Base-by-base conservation (phyloP, 2,888 invertebrate species). In the Vesta saturnalis region DNA sequence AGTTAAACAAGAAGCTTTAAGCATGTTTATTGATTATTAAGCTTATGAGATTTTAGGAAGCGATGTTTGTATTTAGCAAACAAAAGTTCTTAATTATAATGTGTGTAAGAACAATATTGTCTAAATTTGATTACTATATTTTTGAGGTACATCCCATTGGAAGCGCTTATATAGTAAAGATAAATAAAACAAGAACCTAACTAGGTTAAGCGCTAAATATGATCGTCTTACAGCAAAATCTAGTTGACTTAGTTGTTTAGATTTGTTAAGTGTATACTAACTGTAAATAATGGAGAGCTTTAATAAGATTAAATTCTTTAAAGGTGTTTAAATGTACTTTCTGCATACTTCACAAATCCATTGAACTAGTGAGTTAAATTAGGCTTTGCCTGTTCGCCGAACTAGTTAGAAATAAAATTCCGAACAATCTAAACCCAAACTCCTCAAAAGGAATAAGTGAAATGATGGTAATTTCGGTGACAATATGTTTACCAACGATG, bases 401-500 rank as follows among this genome's bases (percentile, higher is more conserved):
- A 66, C 66, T 57, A 61, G 54, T 61, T 66, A 35, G 43, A 56
- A 60, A 66, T 66, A 66, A 66, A 66, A 66, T 55, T 15, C 35
- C 39, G 58, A 66, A 57, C 62, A 67, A 64, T 64, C 64, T 56
- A 23, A 60, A 52, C 54, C 21, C 35, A 58, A 63, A 59, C 54
- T 52, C 30, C 61, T 67, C 61, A 70, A 67, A 70, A 67, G 67
- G 67, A 70, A 68, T 67, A 64, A 70, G 67, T 66, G 60, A 60
- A 71, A 71, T 64, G 68, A 49, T 54, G 63, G 68, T 71, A 71
- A 68, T 71, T 68, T 71, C 35, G 16, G 70, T 64, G 63, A 64
- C 70, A 70, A 70, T 70, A 63, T 67, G 70, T 70, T 70, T 67
- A 67, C 70, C 67, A 47, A 67, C 67, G 70, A 67, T 67, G 70